Conservation (phyloP, 2,888 invertebrate genomes). For the Cephus runcator region DNA sequence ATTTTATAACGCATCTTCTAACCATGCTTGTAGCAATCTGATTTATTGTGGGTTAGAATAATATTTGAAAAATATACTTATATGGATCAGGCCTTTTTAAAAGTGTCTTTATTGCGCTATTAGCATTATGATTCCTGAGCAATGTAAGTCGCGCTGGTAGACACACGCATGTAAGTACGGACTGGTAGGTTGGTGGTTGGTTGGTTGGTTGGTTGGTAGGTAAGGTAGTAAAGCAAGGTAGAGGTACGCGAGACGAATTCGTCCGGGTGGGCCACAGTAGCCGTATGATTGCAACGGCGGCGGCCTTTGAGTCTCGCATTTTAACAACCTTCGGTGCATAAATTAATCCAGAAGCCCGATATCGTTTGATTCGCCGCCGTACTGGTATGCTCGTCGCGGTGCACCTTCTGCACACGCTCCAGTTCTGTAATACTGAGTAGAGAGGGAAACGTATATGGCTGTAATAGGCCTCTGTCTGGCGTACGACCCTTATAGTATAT, state of each 20-base stretch:
- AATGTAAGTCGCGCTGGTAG: not conserved
- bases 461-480: constrained; percentile 5
- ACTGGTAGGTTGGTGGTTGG: not conserved
- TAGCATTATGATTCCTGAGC: not conserved
- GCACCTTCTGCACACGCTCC: constrained; percentile 25
- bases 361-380: constrained; percentile 64
- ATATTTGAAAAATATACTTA: not conserved
- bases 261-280: constrained; percentile 50
- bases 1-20: not conserved
- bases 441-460: not conserved
- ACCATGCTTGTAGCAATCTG: not conserved
- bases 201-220: too few relatives aligned
- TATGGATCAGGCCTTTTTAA: not conserved
- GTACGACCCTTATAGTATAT: constrained; percentile 7
- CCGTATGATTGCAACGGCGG: constrained; percentile 58
- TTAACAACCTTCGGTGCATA: constrained; percentile 63
- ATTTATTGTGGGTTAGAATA: not conserved
- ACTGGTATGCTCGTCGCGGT: constrained; percentile 26
- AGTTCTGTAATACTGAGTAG: constrained; percentile 5
- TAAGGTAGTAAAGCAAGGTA: not conserved
- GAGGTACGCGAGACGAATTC: constrained; percentile 48
- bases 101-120: not conserved
- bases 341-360: constrained; percentile 64
- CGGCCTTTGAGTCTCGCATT: constrained; percentile 63
- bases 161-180: not conserved